Percentiles rank a stretch among this genome's conserved stretches.
These are phyloP conservation scores for Potamarius usumacintae DNA, from an alignment of 2,113 vertebrate species.

Conservation along the genomic window DNA sequence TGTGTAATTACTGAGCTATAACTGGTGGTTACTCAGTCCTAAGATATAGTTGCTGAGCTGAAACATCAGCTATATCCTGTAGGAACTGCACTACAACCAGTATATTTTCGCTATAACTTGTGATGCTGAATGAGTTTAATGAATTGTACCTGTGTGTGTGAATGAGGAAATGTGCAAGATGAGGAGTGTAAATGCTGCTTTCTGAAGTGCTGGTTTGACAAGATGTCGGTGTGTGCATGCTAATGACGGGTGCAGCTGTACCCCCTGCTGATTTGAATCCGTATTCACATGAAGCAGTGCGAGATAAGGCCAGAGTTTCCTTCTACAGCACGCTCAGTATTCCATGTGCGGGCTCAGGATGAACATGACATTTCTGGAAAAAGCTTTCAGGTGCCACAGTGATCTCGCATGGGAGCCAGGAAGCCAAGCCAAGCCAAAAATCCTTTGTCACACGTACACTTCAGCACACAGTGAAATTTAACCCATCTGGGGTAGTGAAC, in stretches of 20 bases:
- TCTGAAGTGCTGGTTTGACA: neutral
- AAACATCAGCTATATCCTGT: neutral
- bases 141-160: neutral
- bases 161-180: neutral
- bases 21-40: neutral
- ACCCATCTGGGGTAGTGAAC: too few species aligned
- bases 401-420: neutral
- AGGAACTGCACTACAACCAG: neutral
- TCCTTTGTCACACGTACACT: too few species aligned
- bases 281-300: constrained; percentile 22
- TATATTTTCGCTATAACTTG: neutral
- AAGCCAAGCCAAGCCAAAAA: too few species aligned
- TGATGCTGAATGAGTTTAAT: neutral
- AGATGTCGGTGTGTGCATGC: constrained; percentile 18
- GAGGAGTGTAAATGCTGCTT: neutral
- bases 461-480: too few species aligned
- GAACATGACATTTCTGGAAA: constrained; percentile 22
- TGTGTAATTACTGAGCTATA: neutral
- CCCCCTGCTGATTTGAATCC: constrained; percentile 40
- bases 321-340: constrained; percentile 26
- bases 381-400: constrained; percentile 23
- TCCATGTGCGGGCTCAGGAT: constrained; percentile 8
- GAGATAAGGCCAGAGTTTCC: constrained; percentile 28
- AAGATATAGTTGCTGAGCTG: neutral
- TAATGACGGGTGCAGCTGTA: constrained; percentile 28